Conservation (phyloP, 2,113 vertebrate species). For the Panthera uncia region DNA sequence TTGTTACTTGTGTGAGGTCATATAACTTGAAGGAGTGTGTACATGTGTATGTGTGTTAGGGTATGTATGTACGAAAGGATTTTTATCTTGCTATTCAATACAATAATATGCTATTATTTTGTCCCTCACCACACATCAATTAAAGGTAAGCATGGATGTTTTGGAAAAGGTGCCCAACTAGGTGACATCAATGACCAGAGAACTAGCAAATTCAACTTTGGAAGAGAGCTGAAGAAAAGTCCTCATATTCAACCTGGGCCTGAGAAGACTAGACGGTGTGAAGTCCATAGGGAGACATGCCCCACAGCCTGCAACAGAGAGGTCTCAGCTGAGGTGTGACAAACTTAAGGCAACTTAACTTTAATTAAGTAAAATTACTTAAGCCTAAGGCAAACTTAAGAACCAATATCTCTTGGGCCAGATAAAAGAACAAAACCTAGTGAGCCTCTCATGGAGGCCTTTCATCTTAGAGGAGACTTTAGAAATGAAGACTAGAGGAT, state of each 20-base stretch:
- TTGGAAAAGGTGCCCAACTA: neutral
- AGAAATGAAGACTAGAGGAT: neutral
- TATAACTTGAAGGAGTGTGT: neutral
- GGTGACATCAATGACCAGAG: neutral
- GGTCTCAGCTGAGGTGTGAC: neutral
- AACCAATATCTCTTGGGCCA: neutral
- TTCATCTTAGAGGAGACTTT: constrained; percentile 29
- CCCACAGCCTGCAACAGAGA: neutral
- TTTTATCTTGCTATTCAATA: neutral
- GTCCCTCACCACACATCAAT: neutral
- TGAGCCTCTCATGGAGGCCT: neutral
- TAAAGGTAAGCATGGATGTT: constrained; percentile 20
- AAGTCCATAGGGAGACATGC: neutral
- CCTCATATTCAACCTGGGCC: neutral
- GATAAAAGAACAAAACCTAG: constrained; percentile 5
- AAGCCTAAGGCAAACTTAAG: neutral
- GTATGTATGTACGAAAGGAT: neutral
- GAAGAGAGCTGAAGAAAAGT: neutral
- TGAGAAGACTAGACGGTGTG: neutral
- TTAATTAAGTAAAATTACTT: neutral
- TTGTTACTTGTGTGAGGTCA: neutral
- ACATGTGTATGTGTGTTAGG: neutral
- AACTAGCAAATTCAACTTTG: constrained; percentile 18
- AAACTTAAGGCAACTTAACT: neutral
- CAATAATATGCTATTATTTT: neutral